Percentiles rank a stretch among this genome's conserved stretches.
These are phyloP conservation scores for Forbesichthys papilliferus DNA, from an alignment of 2,113 vertebrate genomes.

Conservation along the genomic window DNA sequence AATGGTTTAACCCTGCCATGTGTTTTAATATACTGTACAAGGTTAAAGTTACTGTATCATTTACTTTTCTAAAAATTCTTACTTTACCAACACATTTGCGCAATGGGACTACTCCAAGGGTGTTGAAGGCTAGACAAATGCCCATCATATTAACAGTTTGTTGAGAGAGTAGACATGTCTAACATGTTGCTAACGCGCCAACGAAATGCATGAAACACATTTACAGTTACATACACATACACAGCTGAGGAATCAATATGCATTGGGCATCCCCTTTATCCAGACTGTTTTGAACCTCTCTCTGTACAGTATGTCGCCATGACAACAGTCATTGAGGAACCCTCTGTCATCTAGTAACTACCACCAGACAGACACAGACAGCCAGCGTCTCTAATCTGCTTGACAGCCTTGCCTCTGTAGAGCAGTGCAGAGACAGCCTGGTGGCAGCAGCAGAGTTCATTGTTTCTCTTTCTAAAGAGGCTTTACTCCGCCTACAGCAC, in stretches of 20 bases:
- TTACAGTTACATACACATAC: no score
- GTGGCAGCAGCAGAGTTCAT: constrained; percentile 54
- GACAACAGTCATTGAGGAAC: constrained; percentile 65
- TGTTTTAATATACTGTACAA: no score
- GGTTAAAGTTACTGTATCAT: no score
- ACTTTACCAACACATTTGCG: no score
- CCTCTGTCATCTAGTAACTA: constrained; percentile 55
- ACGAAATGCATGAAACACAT: no score
- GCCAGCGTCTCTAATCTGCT: constrained; percentile 46
- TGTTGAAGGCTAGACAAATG: no score
- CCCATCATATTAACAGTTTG: no score
- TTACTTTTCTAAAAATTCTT: no score
- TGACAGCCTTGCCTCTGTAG: constrained; percentile 60
- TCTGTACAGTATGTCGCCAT: constrained; percentile 59
- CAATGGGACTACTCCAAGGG: no score
- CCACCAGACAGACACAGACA: constrained; percentile 24
- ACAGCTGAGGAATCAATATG: neutral
- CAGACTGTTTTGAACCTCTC: neutral
- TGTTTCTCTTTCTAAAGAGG: constrained; percentile 11
- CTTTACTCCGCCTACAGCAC: constrained; percentile 43
- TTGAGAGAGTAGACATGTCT: no score
- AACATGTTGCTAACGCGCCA: no score
- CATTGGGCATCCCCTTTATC: neutral
- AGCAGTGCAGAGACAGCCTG: constrained; percentile 61
- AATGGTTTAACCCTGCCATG: no score